A percentile compares a stretch with the other conserved stretches of the same genome.
phyloP scores from a whole-genome alignment of 2,888 invertebrate species.

The Troilus luridus region DNA sequence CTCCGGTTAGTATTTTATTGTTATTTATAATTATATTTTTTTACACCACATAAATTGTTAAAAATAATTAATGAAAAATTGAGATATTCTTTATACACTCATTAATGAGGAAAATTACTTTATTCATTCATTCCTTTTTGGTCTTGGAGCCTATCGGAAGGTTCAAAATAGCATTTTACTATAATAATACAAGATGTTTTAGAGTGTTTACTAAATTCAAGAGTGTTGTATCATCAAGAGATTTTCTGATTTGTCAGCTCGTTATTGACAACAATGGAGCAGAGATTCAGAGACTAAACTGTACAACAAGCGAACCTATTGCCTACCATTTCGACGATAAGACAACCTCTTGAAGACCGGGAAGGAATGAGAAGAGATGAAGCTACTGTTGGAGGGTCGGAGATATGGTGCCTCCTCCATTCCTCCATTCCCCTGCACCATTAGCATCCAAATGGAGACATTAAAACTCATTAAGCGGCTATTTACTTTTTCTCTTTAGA shows the following conservation, averaged over 20 bases:
- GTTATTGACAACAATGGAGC: not conserved
- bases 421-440: not conserved
- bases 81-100: too few species aligned
- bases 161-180: too few species aligned
- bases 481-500: conserved; percentile 38
- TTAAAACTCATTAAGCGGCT: conserved; percentile 45
- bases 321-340: not conserved
- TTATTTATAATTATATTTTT: too few species aligned
- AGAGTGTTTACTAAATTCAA: not conserved
- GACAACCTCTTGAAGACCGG: not conserved
- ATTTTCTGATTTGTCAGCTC: not conserved
- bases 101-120: too few species aligned
- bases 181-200: not conserved
- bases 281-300: not conserved
- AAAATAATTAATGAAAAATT: too few species aligned
- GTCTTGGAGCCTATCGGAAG: too few species aligned
- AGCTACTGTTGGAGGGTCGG: not conserved
- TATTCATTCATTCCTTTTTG: too few species aligned
- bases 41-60: too few species aligned
- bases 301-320: not conserved
- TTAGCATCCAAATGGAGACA: conserved; percentile 44
- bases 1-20: too few species aligned
- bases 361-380: not conserved
- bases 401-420: not conserved
- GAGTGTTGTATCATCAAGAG: not conserved